Percentiles rank a stretch among this genome's conserved stretches.
Conservation (phyloP, 1,140 invertebrate species). For the Brachionus calyciflorus region DNA sequence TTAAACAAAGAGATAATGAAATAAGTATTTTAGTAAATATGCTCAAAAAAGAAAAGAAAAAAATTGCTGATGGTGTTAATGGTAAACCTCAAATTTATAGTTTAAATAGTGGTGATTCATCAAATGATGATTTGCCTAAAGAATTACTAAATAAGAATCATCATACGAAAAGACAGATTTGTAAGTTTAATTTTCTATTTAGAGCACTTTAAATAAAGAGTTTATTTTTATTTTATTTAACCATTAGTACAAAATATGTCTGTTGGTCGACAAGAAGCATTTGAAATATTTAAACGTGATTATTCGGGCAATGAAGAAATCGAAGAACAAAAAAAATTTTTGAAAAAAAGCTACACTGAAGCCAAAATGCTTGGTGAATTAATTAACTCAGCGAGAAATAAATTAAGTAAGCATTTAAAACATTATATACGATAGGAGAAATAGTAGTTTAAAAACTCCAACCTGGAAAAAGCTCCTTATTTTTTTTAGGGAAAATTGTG, state of each 20-base stretch:
- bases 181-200: background rate
- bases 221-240: conserved; percentile 36
- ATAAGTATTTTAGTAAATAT: conserved; percentile 61
- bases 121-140: conserved; percentile 1
- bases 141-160: conserved; percentile 16
- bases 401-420: conserved; percentile 57
- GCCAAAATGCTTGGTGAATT: conserved; percentile 57
- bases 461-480: too few relatives aligned
- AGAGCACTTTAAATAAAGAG: background rate
- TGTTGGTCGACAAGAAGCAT: conserved; percentile 59
- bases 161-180: conserved; percentile 32
- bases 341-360: conserved; percentile 56
- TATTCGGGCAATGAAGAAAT: conserved; percentile 55
- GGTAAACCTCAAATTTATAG: conserved; percentile 28
- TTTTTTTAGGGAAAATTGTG: too few relatives aligned
- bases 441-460: too few relatives aligned
- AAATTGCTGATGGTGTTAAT: background rate
- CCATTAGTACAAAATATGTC: conserved; percentile 60
- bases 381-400: conserved; percentile 54
- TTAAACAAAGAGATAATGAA: conserved; percentile 60
- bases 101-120: conserved; percentile 30
- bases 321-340: conserved; percentile 54
- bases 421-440: too few relatives aligned
- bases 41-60: conserved; percentile 60
- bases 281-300: conserved; percentile 59